phyloP scores from a whole-genome alignment of 2,113 vertebrate species.

The Typhlomys cinereus region DNA sequence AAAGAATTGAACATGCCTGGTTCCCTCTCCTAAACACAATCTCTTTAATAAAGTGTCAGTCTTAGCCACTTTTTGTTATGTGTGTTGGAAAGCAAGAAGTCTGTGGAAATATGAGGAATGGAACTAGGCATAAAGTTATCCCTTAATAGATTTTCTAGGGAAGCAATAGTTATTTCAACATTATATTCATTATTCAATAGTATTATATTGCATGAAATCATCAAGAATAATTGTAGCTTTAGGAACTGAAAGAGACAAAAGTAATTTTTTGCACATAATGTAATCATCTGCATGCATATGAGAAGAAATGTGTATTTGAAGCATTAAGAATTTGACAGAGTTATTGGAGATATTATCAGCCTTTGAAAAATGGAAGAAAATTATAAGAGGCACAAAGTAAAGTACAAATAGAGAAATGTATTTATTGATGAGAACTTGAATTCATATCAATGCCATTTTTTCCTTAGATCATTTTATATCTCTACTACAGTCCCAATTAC shows the following conservation, averaged over 20 bases:
- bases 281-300: not conserved
- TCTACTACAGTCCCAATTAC: not conserved
- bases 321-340: not conserved
- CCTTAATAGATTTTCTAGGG: not conserved
- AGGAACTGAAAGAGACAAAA: not conserved
- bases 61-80: no score
- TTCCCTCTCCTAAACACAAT: not conserved
- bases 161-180: not conserved
- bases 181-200: not conserved
- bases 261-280: not conserved
- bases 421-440: constrained; percentile 14
- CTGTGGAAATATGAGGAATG: not conserved
- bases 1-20: not conserved
- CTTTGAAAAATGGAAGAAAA: not conserved
- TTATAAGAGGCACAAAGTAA: not conserved
- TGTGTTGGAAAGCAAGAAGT: not conserved
- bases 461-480: not conserved
- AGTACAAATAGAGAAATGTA: constrained; percentile 19
- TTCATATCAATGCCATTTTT: not conserved
- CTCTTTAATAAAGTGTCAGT: not conserved
- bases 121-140: not conserved
- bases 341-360: not conserved
- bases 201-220: not conserved
- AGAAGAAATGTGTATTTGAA: not conserved
- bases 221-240: not conserved